Base-by-base conservation (phyloP, 1,140 invertebrate species). In the Psilanteris sp. region DNA sequence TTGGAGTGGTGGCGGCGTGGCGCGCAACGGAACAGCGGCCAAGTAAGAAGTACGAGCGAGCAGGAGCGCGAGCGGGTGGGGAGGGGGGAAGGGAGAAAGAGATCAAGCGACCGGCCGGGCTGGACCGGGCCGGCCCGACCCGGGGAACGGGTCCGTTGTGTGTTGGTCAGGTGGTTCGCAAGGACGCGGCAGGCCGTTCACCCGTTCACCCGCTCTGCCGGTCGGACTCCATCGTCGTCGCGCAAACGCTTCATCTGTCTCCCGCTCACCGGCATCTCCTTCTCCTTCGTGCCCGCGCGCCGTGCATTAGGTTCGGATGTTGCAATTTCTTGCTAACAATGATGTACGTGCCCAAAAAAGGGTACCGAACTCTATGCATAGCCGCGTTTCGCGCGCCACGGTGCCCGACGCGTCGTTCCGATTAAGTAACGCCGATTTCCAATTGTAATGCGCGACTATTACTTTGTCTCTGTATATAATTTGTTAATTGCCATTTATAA, bases 81-180 rank as follows among this genome's bases (percentile, higher is more conserved):
- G 4, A 36, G 31, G 20, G 11, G 37, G 26, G 61, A 13, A 0
- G 29, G 5, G 55, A 16, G 13, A 11, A 10, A 11, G 9, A 29
- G 39, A 26, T 7, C 8, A 14, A 73, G 34, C 9, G 66, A 44
- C 43, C 10, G 68, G 55, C 54, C 39, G 70, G 57, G 44, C 59
- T 55, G 67, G 66, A 59, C 70, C 50, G 57, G 55, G 41, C 46
- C 43, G 62, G 64, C 26, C 66, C 73, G 66, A 77, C 64, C 73
- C 64, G 73, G 73, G 50, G 73, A 77, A 66, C 66, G 59, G 73
- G 66, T 66, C 57, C 52, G 61, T 82, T 61, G 67, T 83, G 83
- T 82, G 83, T 85, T 85, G 86, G 87, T 89, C 87, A 89, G 87
- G 87, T 89, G 87, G 87, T 84, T 88, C 82, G 85, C 87, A 89